Evolutionary conservation across 2,888 invertebrate species (phyloP).

Genomic region (Drosophila limbata): DNA sequence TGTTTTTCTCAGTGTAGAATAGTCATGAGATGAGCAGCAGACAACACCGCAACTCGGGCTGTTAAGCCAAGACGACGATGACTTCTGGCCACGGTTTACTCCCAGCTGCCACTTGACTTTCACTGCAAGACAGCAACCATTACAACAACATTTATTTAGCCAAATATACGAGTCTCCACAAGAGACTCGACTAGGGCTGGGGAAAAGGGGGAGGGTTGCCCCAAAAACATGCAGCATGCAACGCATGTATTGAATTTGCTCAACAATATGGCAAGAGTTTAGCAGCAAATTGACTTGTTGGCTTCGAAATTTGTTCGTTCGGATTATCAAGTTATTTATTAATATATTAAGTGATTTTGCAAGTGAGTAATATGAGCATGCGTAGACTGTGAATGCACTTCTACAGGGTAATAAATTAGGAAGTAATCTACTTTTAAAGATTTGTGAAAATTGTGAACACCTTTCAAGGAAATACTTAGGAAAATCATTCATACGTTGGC

Average conservation of each 20-base stretch:
- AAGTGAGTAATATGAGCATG: neutral
- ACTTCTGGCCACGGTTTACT: conserved; percentile 21
- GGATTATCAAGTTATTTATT: conserved; percentile 35
- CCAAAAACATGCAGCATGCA: conserved; percentile 12
- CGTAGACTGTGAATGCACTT: neutral
- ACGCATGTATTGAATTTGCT: conserved; percentile 13
- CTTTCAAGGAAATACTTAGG: neutral
- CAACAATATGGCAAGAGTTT: conserved; percentile 17
- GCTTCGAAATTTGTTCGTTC: conserved; percentile 16
- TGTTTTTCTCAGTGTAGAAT: neutral
- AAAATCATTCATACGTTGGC: neutral
- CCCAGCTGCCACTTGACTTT: conserved; percentile 39
- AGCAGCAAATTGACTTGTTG: conserved; percentile 37
- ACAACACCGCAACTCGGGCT: conserved; percentile 43
- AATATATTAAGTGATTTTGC: conserved; percentile 7
- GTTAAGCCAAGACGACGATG: conserved; percentile 35
- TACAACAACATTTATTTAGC: conserved; percentile 57
- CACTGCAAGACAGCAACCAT: conserved; percentile 47
- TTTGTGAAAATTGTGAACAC: neutral
- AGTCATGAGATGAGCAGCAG: conserved; percentile 25
- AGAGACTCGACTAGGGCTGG: neutral
- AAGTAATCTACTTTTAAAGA: neutral
- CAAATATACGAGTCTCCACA: conserved; percentile 43
- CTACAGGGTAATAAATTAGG: neutral
- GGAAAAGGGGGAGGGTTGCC: neutral